Percentiles rank a stretch among this genome's conserved stretches.
Evolutionary conservation across 2,113 vertebrate species (phyloP).

Genomic region (Seriola quinqueradiata): DNA sequence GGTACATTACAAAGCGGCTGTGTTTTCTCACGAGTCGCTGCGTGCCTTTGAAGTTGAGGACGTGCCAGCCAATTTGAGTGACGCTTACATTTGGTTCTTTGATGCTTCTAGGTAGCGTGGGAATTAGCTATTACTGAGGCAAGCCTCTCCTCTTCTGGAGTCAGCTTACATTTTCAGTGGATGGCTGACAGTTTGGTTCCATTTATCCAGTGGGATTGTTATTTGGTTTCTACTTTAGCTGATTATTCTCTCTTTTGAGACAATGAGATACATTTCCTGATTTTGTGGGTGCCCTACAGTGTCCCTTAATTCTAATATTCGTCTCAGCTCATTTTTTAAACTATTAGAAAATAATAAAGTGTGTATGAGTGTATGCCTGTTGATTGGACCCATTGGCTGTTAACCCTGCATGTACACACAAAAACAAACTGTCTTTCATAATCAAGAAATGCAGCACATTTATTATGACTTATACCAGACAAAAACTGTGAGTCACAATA

Average conservation of each 20-base stretch:
- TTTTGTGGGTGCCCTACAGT: background rate
- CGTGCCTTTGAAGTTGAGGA: constrained; percentile 57
- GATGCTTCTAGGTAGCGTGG: constrained; percentile 46
- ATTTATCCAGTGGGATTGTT: constrained; percentile 25
- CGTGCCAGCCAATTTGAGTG: constrained; percentile 38
- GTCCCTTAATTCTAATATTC: background rate
- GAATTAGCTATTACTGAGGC: constrained; percentile 52
- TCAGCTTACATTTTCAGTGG: constrained; percentile 55
- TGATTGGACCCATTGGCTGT: background rate
- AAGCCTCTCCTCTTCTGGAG: constrained; percentile 33
- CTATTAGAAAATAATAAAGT: background rate
- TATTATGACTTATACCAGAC: background rate
- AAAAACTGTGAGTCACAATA: background rate
- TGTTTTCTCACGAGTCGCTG: constrained; percentile 24
- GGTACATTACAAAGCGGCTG: constrained; percentile 27
- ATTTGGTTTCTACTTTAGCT: background rate
- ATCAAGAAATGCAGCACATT: background rate
- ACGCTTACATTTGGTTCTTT: constrained; percentile 54
- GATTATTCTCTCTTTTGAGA: background rate
- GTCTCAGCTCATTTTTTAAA: background rate
- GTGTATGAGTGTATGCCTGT: too few species aligned
- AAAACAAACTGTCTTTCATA: background rate
- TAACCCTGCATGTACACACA: background rate
- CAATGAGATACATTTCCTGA: background rate
- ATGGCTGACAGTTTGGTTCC: constrained; percentile 33